Evolutionary conservation across 35 echinoderm and acorn worm species (phyloP), one percentile per base, ranked within the genome.

Genomic region (Chiridota heheva): DNA sequence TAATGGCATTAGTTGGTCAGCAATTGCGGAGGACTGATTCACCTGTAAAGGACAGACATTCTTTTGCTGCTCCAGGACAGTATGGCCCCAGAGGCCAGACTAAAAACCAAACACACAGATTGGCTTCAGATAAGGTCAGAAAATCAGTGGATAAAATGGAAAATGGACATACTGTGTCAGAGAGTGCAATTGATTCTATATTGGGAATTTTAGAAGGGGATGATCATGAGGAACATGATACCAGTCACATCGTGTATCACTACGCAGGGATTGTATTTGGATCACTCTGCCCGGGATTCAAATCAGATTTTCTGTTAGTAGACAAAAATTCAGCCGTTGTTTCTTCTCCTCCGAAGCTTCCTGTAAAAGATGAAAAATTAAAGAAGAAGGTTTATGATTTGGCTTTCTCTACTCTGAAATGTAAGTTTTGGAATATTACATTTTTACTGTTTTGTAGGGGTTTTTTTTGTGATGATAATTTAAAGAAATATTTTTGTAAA

Each of bases 361-460:
- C 75, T 25, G 53, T 78, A 29, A 36, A 58, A 78, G 62, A 40
- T 60, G 75, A 61, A 60, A 18, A 34, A 1, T 33, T 78, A 36
- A 78, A 78, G 53, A 78, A 78, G 35, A 16, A 78, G 62, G 62
- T 78, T 57, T 78, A 78, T 39, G 75, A 78, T 40, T 57, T 78
- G 51, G 75, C 75, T 20, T 78, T 78, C 62, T 58, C 75, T 28
- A 78, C 75, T 10, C 35, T 78, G 1, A 78, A 78, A 78, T 78
- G 75, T 78, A 28, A 78, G 75, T 78, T 41, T 6, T n/a, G n/a
- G n/a, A n/a, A n/a, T n/a, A n/a, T n/a, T n/a, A n/a, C n/a, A n/a
- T n/a, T n/a, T n/a, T n/a, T n/a, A n/a, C n/a, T n/a, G n/a, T n/a
- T n/a, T n/a, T n/a, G n/a, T n/a, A n/a, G n/a, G n/a, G n/a, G n/a